Evolutionary conservation across 1,140 invertebrate species (phyloP).

Genomic region (Stratiolaelaps scimitus): DNA sequence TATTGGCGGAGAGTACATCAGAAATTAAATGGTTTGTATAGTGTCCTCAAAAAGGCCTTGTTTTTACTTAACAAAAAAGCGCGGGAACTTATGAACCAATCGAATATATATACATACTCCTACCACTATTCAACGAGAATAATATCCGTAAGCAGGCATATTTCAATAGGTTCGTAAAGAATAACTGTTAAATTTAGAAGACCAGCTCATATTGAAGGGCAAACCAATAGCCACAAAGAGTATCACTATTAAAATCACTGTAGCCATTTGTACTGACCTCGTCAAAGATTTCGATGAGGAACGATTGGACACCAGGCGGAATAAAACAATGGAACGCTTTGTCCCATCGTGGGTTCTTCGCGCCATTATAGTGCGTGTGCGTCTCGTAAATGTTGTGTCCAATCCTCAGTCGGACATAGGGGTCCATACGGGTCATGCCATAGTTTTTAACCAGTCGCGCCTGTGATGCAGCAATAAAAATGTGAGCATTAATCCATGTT

Average conservation of each 20-base stretch:
- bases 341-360: slow-evolving; percentile 90
- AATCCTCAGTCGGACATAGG: slow-evolving; percentile 77
- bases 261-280: slow-evolving; percentile 47
- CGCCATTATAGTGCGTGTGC: slow-evolving; percentile 80
- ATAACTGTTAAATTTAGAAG: neutral
- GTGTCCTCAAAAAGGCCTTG: no score
- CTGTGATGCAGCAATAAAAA: slow-evolving; percentile 41
- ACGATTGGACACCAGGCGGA: slow-evolving; percentile 67
- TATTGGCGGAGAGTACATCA: no score
- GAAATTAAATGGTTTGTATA: no score
- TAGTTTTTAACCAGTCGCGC: slow-evolving; percentile 90
- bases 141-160: no score
- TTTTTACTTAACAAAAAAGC: no score
- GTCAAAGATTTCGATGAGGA: slow-evolving; percentile 89
- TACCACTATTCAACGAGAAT: no score
- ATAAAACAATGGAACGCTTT: slow-evolving; percentile 77
- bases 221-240: slow-evolving; percentile 30
- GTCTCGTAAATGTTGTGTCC: slow-evolving; percentile 90
- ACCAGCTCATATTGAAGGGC: slow-evolving; percentile 10
- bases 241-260: slow-evolving; percentile 19
- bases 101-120: no score
- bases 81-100: no score
- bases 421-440: slow-evolving; percentile 89
- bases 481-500: neutral
- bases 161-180: slow-evolving; percentile 26